A percentile compares a stretch with the other conserved stretches of the same genome.
These are phyloP conservation scores for Poeciliopsis turrubarensis DNA, from an alignment of 2,113 vertebrate species.

Conservation along the genomic window DNA sequence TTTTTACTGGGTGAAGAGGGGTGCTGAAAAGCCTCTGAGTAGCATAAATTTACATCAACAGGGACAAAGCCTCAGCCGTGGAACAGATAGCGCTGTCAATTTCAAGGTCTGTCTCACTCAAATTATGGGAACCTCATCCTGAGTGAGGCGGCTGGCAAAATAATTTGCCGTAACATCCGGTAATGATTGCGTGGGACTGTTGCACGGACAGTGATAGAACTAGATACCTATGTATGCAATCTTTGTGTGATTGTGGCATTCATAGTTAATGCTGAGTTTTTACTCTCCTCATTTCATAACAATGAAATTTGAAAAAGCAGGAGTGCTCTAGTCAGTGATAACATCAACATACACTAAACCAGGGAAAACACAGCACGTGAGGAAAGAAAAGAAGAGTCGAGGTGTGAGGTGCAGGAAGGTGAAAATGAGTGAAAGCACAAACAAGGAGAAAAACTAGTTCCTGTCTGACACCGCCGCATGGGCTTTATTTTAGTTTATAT, in stretches of 20 bases:
- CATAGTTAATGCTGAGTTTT: slow-evolving; percentile 36
- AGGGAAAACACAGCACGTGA: slow-evolving; percentile 42
- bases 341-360: slow-evolving; percentile 57
- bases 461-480: slow-evolving; percentile 59
- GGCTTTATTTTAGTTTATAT: slow-evolving; percentile 74
- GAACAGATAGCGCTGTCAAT: slow-evolving; percentile 76
- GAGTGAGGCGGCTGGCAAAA: slow-evolving; percentile 69
- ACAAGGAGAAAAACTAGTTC: slow-evolving; percentile 56
- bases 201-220: slow-evolving; percentile 57
- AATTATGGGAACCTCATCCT: slow-evolving; percentile 70
- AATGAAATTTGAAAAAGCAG: slow-evolving; percentile 33
- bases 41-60: slow-evolving; percentile 78
- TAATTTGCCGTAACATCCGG: slow-evolving; percentile 74
- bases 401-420: slow-evolving; percentile 25
- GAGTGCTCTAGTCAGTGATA: slow-evolving; percentile 40
- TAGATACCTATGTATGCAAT: slow-evolving; percentile 55
- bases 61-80: slow-evolving; percentile 75
- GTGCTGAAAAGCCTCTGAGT: slow-evolving; percentile 70
- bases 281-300: slow-evolving; percentile 35
- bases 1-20: slow-evolving; percentile 76
- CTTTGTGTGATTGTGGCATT: slow-evolving; percentile 47
- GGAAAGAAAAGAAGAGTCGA: slow-evolving; percentile 33
- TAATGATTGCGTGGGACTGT: slow-evolving; percentile 70
- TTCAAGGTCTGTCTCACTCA: slow-evolving; percentile 79
- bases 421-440: slow-evolving; percentile 54